These are phyloP conservation scores for Indicator indicator DNA, from an alignment of 2,113 vertebrate species.

Conservation along the genomic window DNA sequence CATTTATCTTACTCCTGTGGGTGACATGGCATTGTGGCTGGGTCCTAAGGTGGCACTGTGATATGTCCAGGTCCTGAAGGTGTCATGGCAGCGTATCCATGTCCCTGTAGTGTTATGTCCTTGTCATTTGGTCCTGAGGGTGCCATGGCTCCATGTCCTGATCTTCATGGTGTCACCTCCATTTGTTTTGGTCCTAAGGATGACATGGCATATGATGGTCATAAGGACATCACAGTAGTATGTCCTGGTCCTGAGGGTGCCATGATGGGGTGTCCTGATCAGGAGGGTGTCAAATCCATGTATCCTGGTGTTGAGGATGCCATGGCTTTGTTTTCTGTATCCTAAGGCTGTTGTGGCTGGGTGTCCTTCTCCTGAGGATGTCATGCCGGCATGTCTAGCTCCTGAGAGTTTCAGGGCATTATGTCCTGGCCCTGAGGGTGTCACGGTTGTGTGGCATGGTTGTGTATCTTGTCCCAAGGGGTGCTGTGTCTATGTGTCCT, in stretches of 20 bases:
- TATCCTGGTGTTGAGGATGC: not conserved
- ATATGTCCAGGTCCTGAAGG: not conserved
- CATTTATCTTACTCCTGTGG: not conserved
- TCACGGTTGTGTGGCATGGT: too few relatives aligned
- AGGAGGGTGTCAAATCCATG: not conserved
- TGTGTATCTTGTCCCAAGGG: not conserved
- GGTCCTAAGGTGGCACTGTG: not conserved
- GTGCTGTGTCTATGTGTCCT: not conserved
- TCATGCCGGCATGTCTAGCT: not conserved
- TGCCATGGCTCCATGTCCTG: not conserved
- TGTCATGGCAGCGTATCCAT: not conserved
- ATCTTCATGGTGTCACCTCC: too few relatives aligned
- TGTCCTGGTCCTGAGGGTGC: not conserved
- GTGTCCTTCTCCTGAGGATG: not conserved
- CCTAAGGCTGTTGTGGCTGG: not conserved
- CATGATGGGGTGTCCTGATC: not conserved
- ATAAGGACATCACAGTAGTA: too few relatives aligned
- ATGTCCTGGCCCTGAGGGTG: not conserved
- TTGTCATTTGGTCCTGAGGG: not conserved
- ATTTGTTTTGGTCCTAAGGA: not conserved
- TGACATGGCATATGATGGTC: not conserved
- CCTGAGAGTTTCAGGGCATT: too few relatives aligned
- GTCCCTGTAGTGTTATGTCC: not conserved
- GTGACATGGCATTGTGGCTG: too few relatives aligned
- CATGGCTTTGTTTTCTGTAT: not conserved